Evolutionary conservation across 23 tunicate genomes (phyloP), one percentile per base, ranked within the genome.

Genomic region (Ascidia mentula): DNA sequence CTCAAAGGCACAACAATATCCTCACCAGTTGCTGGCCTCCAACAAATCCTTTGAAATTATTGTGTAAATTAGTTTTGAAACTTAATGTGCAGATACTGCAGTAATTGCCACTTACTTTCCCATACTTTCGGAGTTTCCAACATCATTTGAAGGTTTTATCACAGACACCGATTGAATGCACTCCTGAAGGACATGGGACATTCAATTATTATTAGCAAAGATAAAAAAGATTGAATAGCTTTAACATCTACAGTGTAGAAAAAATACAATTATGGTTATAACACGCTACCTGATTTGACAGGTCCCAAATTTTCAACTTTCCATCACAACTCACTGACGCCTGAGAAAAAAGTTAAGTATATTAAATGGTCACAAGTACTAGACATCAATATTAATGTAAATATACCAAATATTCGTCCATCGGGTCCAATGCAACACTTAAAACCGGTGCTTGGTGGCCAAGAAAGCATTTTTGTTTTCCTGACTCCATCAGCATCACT

Each of bases 361-460:
- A n/a, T 46, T 34, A 39, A 75, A 37, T 0, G 40, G 79, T 37
- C 20, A 26, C 1, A 12, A 18, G 8, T 2, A 75, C 30, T 40
- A 32, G 6, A 1, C 53, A 36, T 24, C 69, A 28, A 36, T 75
- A n/a, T 73, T 33, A 15, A 20, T 72, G 34, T 6, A 26, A 2
- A 4, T 45, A 36, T 75, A 92, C 97, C 86, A 93, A 45, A 72
- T 40, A 93, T 74, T 88, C 93, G 72, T 93, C 93, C 59, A 78
- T 77, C 26, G 99, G 99, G 77, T 96, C 99, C 12, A 88, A 40
- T 0, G 91, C 80, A 40, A 85, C 91, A 69, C 87, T 78, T 18
- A 96, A 77, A 0, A 95, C 81, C 0, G 97, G 99, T 18, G 99
- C 99, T 75, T 96, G 92, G 65, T 96, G 99, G 6, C 99, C 99